Percentiles rank a stretch among this genome's conserved stretches.
Conservation (phyloP, 2,113 vertebrate genomes). For the Speoplatyrhinus poulsoni region DNA sequence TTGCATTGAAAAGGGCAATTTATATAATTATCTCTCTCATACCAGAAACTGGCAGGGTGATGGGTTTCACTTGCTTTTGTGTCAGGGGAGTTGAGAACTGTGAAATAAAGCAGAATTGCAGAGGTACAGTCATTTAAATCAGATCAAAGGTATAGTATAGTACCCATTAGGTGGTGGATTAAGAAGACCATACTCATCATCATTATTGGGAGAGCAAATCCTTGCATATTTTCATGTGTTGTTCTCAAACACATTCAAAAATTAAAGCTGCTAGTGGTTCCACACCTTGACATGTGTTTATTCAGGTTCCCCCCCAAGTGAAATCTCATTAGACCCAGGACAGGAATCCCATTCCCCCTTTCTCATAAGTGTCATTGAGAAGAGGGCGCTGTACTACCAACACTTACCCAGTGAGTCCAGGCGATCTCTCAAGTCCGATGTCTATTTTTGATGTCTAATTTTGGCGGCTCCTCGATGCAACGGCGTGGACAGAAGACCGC, state of each 20-base stretch:
- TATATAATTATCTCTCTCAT: neutral
- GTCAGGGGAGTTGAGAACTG: neutral
- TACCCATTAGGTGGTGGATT: neutral
- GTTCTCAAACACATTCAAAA: conserved; percentile 6
- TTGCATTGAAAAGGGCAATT: neutral
- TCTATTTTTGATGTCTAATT: conserved; percentile 55
- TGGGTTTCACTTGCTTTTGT: neutral
- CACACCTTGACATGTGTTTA: conserved; percentile 24
- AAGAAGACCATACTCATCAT: conserved; percentile 10
- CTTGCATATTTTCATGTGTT: neutral
- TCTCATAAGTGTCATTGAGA: conserved; percentile 27
- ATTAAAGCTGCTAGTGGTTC: neutral
- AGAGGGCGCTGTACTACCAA: conserved; percentile 31
- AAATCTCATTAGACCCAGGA: conserved; percentile 3
- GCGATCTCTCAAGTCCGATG: conserved; percentile 60
- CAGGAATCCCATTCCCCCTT: conserved; percentile 27
- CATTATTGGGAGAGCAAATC: conserved; percentile 15
- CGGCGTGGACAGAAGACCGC: conserved; percentile 23
- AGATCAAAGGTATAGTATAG: neutral
- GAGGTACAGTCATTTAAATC: neutral
- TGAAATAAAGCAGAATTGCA: neutral
- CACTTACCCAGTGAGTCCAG: conserved; percentile 35
- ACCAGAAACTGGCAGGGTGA: conserved; percentile 7
- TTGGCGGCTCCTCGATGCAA: conserved; percentile 63
- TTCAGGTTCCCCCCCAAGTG: conserved; percentile 3